phyloP scores from a whole-genome alignment of 2,888 invertebrate species.

The Mechanitis mazaeus region DNA sequence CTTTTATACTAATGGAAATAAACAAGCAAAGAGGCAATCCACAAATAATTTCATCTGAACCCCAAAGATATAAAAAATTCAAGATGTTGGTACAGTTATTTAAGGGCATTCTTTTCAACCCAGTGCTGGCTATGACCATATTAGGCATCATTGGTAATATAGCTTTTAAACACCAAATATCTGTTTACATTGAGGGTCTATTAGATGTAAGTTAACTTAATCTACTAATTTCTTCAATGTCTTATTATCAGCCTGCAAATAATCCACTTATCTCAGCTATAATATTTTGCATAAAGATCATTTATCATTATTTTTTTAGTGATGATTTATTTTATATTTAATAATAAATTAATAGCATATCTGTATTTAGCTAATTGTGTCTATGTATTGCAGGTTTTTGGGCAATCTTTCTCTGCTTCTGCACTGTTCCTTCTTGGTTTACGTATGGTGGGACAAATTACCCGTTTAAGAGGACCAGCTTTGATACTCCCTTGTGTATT shows the following conservation, averaged over 20 bases:
- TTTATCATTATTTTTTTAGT: background rate
- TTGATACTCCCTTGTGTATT: conserved; percentile 90
- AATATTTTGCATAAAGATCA: background rate
- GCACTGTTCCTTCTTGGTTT: conserved; percentile 94
- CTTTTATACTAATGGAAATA: conserved; percentile 92
- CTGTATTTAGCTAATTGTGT: too few species aligned
- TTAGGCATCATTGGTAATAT: conserved; percentile 92
- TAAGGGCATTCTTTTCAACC: conserved; percentile 89
- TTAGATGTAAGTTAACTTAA: conserved; percentile 77
- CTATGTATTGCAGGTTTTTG: conserved; percentile 77
- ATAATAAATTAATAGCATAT: too few species aligned
- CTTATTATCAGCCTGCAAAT: background rate
- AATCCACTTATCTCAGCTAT: background rate
- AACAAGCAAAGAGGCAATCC: conserved; percentile 72
- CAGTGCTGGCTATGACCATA: conserved; percentile 94
- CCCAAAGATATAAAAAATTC: conserved; percentile 32
- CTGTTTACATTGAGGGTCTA: conserved; percentile 83
- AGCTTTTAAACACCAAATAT: conserved; percentile 85
- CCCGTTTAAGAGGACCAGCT: conserved; percentile 85
- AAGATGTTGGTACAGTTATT: conserved; percentile 69
- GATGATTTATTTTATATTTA: too few species aligned
- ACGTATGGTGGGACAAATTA: conserved; percentile 94
- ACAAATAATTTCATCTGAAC: conserved; percentile 34
- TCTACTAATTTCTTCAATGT: conserved; percentile 5
- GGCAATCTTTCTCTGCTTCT: conserved; percentile 92